Evolutionary conservation across 2,797 vertebrate species (phyloP).

Genomic region (Cyprinodon diabolis): DNA sequence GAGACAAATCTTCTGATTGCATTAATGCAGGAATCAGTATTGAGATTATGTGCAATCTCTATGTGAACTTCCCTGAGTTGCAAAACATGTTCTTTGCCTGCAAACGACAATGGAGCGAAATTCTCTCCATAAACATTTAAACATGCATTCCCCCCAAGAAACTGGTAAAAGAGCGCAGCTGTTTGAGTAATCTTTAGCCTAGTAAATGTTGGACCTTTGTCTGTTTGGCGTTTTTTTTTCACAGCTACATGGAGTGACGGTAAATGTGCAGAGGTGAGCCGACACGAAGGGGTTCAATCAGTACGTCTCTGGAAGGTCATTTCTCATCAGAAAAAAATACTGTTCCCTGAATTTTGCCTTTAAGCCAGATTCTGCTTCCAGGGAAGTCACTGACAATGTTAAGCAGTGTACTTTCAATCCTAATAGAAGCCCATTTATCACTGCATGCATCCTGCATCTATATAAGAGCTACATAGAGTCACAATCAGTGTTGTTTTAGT

Average conservation of each 20-base stretch:
- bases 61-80: no score
- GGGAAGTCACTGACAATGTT: neutral
- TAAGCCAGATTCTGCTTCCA: no score
- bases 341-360: neutral
- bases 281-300: no score
- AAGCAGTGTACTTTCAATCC: neutral
- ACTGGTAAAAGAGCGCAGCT: neutral
- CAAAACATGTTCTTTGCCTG: no score
- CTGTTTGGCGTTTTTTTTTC: neutral
- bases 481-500: no score
- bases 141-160: neutral
- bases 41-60: no score
- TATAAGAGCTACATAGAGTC: no score
- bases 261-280: neutral
- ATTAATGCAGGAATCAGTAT: no score
- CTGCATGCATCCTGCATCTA: neutral
- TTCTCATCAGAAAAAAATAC: neutral
- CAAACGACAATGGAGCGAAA: no score
- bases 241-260: neutral
- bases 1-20: no score
- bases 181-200: slow-evolving; percentile 35
- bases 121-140: neutral
- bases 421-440: neutral
- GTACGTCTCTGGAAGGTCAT: neutral
- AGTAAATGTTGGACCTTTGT: slow-evolving; percentile 4